Conservation (phyloP, 2,113 vertebrate genomes). For the Albula glossodonta region DNA sequence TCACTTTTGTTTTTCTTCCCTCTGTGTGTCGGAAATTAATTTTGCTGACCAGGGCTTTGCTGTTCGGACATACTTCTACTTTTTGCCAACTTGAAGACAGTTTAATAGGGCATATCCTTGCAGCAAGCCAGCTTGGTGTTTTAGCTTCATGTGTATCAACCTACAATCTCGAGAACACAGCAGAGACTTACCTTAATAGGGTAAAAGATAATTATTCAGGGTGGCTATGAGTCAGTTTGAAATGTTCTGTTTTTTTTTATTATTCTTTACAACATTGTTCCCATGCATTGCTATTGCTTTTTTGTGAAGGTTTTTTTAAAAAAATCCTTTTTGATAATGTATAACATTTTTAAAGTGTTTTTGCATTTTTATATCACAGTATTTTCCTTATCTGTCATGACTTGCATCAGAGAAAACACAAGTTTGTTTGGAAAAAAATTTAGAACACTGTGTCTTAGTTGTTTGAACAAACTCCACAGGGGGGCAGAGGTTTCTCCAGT, state of each 20-base stretch:
- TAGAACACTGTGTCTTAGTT: not conserved
- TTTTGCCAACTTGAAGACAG: conserved; percentile 16
- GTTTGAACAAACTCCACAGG: conserved; percentile 3
- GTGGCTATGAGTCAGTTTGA: not conserved
- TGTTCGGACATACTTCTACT: not conserved
- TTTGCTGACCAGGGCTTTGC: not conserved
- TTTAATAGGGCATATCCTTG: conserved; percentile 13
- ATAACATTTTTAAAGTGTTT: no score
- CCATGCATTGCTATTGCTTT: not conserved
- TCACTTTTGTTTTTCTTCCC: not conserved
- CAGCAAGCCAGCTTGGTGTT: not conserved
- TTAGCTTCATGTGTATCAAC: not conserved
- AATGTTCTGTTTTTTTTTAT: not conserved
- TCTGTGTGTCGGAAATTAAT: not conserved
- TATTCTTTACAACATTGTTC: not conserved
- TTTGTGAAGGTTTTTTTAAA: not conserved
- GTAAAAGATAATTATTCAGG: not conserved
- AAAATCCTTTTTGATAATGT: no score
- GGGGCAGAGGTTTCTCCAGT: not conserved
- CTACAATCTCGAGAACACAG: not conserved
- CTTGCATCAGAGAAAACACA: not conserved
- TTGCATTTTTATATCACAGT: not conserved
- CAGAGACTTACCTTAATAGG: not conserved
- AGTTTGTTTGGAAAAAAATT: not conserved
- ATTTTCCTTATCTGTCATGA: not conserved